Conservation (phyloP, 2,888 invertebrate genomes). For the Ochropacha duplaris region DNA sequence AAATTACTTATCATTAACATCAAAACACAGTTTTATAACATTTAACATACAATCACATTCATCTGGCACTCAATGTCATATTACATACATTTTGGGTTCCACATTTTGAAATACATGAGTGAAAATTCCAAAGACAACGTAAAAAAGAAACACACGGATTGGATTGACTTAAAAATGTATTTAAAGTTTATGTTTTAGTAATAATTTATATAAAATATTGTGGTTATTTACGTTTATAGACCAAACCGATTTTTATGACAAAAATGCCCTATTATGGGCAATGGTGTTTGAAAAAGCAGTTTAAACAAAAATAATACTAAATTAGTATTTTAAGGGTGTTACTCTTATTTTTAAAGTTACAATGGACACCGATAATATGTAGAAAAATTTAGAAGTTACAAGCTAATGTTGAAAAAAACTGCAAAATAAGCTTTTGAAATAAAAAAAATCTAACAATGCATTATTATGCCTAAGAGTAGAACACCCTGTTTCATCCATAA, state of each 20-base stretch:
- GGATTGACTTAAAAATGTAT: not conserved
- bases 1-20: slow-evolving; percentile 48
- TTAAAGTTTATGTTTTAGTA: too few relatives aligned
- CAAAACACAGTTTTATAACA: slow-evolving; percentile 51
- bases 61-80: slow-evolving; percentile 73
- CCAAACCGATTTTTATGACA: too few relatives aligned
- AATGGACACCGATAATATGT: slow-evolving; percentile 43
- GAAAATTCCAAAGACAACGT: not conserved
- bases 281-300: not conserved
- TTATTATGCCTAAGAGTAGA: slow-evolving; percentile 70
- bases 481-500: slow-evolving; percentile 80
- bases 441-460: slow-evolving; percentile 42
- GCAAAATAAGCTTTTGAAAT: slow-evolving; percentile 30
- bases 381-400: slow-evolving; percentile 34
- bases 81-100: slow-evolving; percentile 27
- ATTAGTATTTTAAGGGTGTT: slow-evolving; percentile 2
- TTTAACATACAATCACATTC: slow-evolving; percentile 74
- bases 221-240: too few relatives aligned
- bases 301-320: not conserved
- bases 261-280: not conserved
- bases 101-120: slow-evolving; percentile 9
- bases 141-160: not conserved
- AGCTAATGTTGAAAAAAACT: slow-evolving; percentile 32
- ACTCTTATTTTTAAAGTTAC: slow-evolving; percentile 12
- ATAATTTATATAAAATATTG: too few relatives aligned